Base-by-base conservation (phyloP, 2,113 vertebrate genomes). In the Trichechus manatus region DNA sequence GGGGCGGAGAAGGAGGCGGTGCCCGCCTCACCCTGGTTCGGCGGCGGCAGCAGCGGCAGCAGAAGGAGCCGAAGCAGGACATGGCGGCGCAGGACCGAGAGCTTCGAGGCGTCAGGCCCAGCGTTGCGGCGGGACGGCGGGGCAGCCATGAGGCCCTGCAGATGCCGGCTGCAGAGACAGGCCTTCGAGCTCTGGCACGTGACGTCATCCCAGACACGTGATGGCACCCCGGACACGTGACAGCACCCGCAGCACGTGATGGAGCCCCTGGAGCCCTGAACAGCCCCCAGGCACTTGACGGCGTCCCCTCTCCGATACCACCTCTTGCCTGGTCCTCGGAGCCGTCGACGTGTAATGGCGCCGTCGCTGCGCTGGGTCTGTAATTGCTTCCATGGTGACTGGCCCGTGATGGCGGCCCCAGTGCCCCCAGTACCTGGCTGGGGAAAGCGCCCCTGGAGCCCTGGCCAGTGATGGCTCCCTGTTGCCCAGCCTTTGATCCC, bases 11-110 rank as follows among this genome's bases (percentile, higher is more conserved):
- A 31, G n/a, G 6, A 33, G 59, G 5, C 1, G 1, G 63, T 19
- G 70, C n/a, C 27, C 2, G 6, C 64, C 91, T 97, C 91, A 97
- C 97, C 94, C 0, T 29, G 36, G 89, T 25, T 84, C 50, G 8
- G 53, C 10, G 8, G 53, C 10, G 1, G 29, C 27, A 10, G 86
- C 5, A 47, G 36, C 64, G 15, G n/a, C 50, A 14, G 59, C 33
- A 93, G 63, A 29, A 95, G 78, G 29, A 78, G 36, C 44, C 78
- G 66, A 23, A 83, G 10, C 11, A 78, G 3, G 33, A 94, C 9
- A 11, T 29, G 15, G 59, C 4, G 7, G 42, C 29, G n/a, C 61
- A 74, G 36, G 39, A 47, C 31, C 1, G 22, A n/a, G 10, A 23
- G 50, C 47, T 42, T 56, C 3, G 14, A 63, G 47, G 59, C 36